Evolutionary conservation across 2,113 vertebrate species (phyloP).

Genomic region (Pyxicephalus adspersus): DNA sequence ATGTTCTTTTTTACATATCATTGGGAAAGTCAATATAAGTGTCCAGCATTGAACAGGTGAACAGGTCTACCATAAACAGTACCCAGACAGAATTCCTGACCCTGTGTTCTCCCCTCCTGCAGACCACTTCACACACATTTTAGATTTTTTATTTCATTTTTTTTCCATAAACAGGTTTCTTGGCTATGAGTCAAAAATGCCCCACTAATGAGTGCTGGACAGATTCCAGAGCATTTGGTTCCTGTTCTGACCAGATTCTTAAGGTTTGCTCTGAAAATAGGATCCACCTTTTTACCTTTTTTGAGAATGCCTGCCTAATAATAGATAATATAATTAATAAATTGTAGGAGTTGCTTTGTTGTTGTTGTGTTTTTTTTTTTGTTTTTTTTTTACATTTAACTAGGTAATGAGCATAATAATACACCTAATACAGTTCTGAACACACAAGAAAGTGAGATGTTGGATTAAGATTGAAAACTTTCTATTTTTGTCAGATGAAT

Average conservation of each 20-base stretch:
- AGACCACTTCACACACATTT: constrained; percentile 40
- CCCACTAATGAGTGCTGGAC: constrained; percentile 45
- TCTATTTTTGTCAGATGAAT: no score
- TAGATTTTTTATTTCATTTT: constrained; percentile 6
- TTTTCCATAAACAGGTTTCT: constrained; percentile 42
- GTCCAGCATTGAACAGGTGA: constrained; percentile 48
- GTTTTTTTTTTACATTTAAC: no score
- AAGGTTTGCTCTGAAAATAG: constrained; percentile 9
- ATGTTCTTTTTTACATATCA: not conserved
- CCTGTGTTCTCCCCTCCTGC: constrained; percentile 49
- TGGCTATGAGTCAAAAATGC: constrained; percentile 45
- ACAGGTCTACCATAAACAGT: constrained; percentile 38
- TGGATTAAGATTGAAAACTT: no score
- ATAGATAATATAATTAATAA: no score
- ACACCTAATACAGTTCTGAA: no score
- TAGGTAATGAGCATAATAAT: no score
- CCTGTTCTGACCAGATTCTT: constrained; percentile 15
- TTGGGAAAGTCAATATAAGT: not conserved
- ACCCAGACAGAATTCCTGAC: constrained; percentile 49
- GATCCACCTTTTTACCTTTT: not conserved
- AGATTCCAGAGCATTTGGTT: constrained; percentile 12
- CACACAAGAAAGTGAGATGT: no score
- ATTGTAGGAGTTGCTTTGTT: no score
- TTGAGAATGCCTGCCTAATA: no score
- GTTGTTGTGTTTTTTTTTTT: no score